Percentiles rank a stretch among this genome's conserved stretches.
phyloP scores from a whole-genome alignment of 2,113 vertebrate species.

The Cyanistes caeruleus region DNA sequence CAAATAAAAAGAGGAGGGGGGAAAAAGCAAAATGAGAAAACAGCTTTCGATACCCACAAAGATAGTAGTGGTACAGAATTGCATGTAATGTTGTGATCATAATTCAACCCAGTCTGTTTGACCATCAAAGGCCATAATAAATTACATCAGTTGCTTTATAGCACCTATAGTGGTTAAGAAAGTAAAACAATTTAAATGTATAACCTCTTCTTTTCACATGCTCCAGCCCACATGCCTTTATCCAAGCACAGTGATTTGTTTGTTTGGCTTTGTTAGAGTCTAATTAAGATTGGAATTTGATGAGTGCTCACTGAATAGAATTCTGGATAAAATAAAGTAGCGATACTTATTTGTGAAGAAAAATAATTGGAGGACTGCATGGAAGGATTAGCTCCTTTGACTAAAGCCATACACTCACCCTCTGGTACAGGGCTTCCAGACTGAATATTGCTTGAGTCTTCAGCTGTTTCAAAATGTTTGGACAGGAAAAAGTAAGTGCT shows the following conservation, averaged over 20 bases:
- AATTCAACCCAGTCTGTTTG: conserved; percentile 12
- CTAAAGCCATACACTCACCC: conserved; percentile 2
- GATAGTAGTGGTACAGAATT: background rate
- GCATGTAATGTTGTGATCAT: background rate
- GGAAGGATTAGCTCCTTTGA: conserved; percentile 46
- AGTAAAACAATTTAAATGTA: conserved; percentile 27
- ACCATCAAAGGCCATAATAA: conserved; percentile 30
- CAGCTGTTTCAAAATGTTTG: conserved; percentile 52
- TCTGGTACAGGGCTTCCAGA: background rate
- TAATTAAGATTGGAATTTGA: conserved; percentile 57
- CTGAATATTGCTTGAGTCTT: conserved; percentile 35
- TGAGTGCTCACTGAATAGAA: conserved; percentile 40
- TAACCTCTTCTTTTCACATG: conserved; percentile 16
- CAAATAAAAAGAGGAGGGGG: background rate
- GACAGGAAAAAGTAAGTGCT: conserved; percentile 36
- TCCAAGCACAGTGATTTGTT: conserved; percentile 46
- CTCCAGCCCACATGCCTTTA: conserved; percentile 17
- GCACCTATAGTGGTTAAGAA: conserved; percentile 5
- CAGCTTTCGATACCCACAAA: conserved; percentile 12
- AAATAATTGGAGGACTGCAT: conserved; percentile 36
- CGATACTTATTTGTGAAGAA: conserved; percentile 35
- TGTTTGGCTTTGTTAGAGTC: conserved; percentile 54
- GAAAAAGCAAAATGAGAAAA: conserved; percentile 2
- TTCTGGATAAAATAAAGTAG: conserved; percentile 40
- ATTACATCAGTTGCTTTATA: conserved; percentile 15